phyloP scores from a whole-genome alignment of 2,888 invertebrate species.

The Agrenia bidenticulata region DNA sequence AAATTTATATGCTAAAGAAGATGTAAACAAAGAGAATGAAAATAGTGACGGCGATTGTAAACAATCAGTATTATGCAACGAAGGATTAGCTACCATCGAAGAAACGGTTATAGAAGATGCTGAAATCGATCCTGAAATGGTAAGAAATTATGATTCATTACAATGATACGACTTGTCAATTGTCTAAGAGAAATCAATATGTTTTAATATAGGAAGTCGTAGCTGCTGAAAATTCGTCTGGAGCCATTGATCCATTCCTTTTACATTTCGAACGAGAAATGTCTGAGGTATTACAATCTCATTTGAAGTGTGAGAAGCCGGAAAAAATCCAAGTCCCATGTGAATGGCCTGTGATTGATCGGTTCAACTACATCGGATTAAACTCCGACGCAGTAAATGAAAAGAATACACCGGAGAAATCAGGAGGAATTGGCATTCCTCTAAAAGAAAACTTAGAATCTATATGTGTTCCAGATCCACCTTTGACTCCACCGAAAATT shows the following conservation, averaged over 20 bases:
- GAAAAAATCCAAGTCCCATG: conserved; percentile 55
- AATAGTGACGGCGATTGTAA: background rate
- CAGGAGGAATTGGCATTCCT: conserved; percentile 16
- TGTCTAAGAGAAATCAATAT: background rate
- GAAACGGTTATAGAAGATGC: conserved; percentile 50
- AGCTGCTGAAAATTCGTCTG: background rate
- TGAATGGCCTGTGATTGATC: conserved; percentile 67
- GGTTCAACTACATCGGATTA: conserved; percentile 52
- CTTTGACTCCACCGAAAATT: conserved; percentile 20
- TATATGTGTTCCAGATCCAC: conserved; percentile 27
- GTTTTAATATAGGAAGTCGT: background rate
- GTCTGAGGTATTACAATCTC: conserved; percentile 64
- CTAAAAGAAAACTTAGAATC: conserved; percentile 15
- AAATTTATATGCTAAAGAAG: too few relatives aligned
- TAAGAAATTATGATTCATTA: too few relatives aligned
- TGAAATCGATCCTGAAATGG: conserved; percentile 52
- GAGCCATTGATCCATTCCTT: conserved; percentile 65
- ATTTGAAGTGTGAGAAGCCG: conserved; percentile 46
- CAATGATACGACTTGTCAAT: too few relatives aligned
- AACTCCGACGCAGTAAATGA: background rate
- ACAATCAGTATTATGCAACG: conserved; percentile 30
- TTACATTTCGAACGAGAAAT: conserved; percentile 70
- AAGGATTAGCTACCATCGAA: conserved; percentile 31
- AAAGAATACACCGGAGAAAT: background rate
- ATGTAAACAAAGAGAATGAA: conserved; percentile 5